Base-by-base conservation (phyloP, 30 jellyfish, hydroid and myxozoan species). In the Morbakka virulenta region DNA sequence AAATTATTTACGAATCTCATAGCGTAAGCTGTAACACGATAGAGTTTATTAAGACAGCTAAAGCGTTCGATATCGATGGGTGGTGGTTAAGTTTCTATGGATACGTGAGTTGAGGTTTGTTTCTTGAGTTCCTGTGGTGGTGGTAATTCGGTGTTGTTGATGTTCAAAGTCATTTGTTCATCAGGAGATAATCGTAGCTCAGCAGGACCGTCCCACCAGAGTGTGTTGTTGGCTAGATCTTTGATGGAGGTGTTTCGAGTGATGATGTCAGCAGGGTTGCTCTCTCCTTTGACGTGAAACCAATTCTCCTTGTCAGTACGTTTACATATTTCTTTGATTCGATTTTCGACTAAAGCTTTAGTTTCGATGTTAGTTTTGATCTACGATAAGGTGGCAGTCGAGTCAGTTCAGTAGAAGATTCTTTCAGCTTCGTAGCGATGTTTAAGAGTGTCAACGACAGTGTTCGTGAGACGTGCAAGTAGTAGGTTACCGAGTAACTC, bases 381-480 rank as follows among this genome's bases (percentile, higher is more conserved):
- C 78, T 77, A 75, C 28, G 62, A 75, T 1, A 32, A 35, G 2
- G 77, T 53, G 51, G 36, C 51, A 28, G 36, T 52, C 3, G 87
- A 75, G 51, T 75, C 87, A 20, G 78, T 75, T 28, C 12, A 75
- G 62, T 77, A 57, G 1, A 20, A 32, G 20, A 50, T 3, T 11
- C 62, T 32, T 22, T 32, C 77, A 2, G 35, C 66, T 20, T 53
- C 69, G 14, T 12, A 17, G 52, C 62, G 28, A 28, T 52, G 51
- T 20, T 25, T 32, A 35, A 61, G 50, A 35, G 51, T 41, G 3
- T 75, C 77, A 28, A 25, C 63, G 66, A 75, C 30, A 24, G 77
- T 1, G 20, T 32, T 75, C 53, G 63, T 61, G 21, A 75, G 35
- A 52, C 78, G 20, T 6, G 78, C 87, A 32, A 75, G 87, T n/a